Evolutionary conservation across 2,113 vertebrate species (phyloP).

Genomic region (Larimichthys polyactis): DNA sequence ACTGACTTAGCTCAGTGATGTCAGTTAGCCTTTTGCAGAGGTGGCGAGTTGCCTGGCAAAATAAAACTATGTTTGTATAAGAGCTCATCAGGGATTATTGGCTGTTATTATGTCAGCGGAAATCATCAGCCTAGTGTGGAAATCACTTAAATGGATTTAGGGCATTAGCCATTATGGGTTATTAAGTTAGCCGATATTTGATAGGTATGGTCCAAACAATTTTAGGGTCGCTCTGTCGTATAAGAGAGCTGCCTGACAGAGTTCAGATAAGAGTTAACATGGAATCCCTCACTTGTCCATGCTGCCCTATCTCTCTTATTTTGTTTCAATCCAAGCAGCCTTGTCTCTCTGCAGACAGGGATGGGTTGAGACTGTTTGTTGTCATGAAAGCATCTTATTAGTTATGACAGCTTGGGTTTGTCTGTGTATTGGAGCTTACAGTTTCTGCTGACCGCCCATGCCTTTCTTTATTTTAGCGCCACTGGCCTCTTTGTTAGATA

Average conservation of each 20-base stretch:
- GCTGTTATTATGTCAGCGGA: constrained; percentile 65
- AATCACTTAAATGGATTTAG: constrained; percentile 69
- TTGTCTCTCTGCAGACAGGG: constrained; percentile 34
- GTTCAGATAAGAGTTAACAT: constrained; percentile 51
- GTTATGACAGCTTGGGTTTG: constrained; percentile 68
- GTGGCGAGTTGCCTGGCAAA: constrained; percentile 53
- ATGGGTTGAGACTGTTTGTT: constrained; percentile 52
- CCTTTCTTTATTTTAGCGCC: constrained; percentile 40
- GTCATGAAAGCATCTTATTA: constrained; percentile 62
- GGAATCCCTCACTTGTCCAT: constrained; percentile 34
- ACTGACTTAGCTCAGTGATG: constrained; percentile 29
- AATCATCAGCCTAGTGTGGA: constrained; percentile 60
- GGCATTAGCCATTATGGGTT: constrained; percentile 57
- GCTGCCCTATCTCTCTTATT: constrained; percentile 12
- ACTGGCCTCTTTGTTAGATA: constrained; percentile 57
- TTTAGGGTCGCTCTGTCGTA: constrained; percentile 19
- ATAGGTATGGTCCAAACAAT: constrained; percentile 54
- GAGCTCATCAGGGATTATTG: constrained; percentile 70
- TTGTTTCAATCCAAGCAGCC: background rate
- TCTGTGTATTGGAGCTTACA: constrained; percentile 58
- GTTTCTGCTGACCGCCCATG: constrained; percentile 47
- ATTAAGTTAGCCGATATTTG: constrained; percentile 56
- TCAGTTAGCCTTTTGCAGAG: constrained; percentile 43
- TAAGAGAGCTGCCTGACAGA: constrained; percentile 22
- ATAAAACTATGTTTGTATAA: constrained; percentile 66